phyloP scores from a whole-genome alignment of 1,140 invertebrate species.

The Asbolus verrucosus region DNA sequence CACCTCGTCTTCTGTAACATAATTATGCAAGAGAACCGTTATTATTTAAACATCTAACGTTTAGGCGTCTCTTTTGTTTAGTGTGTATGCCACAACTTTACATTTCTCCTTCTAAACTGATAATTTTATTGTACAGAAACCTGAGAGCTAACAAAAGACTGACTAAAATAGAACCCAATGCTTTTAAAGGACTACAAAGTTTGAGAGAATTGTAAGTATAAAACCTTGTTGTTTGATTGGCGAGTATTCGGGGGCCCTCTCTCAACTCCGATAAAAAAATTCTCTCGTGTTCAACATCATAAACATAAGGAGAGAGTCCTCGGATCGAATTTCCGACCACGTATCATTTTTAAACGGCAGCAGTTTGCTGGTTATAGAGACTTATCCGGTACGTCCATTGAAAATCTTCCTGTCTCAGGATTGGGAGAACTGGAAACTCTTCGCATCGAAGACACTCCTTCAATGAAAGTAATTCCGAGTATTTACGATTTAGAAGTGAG shows the following conservation, averaged over 20 bases:
- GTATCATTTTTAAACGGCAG: conserved; percentile 45
- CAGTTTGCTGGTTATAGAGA: conserved; percentile 69
- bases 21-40: too few relatives aligned
- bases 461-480: conserved; percentile 84
- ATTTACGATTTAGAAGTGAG: conserved; percentile 82
- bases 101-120: too few relatives aligned
- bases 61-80: too few relatives aligned
- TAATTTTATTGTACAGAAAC: conserved; percentile 68
- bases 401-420: conserved; percentile 77
- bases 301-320: neutral
- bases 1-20: too few relatives aligned
- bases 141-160: conserved; percentile 76
- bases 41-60: too few relatives aligned
- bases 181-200: conserved; percentile 75
- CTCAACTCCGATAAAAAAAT: neutral
- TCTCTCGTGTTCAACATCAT: too few relatives aligned
- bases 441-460: conserved; percentile 76
- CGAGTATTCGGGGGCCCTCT: conserved; percentile 2
- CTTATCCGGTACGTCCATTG: conserved; percentile 81
- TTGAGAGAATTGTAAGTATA: conserved; percentile 73
- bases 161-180: conserved; percentile 70
- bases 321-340: neutral
- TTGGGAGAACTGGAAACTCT: conserved; percentile 79
- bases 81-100: too few relatives aligned
- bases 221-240: conserved; percentile 39